Base-by-base conservation (phyloP, 2,888 invertebrate species). In the Augochlorella aurata region DNA sequence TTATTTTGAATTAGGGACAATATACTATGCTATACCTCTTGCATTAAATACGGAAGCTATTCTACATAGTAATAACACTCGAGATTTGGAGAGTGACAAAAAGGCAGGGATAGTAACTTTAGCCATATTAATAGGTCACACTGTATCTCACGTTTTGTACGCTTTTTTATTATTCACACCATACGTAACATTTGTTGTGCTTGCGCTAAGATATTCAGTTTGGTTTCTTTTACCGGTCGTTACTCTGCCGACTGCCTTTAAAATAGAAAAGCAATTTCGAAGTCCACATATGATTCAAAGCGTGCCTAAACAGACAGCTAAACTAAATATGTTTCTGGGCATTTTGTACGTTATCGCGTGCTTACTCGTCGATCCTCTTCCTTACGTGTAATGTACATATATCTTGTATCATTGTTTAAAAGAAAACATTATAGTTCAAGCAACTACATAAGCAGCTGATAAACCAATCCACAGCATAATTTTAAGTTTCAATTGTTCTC, bases 11-110 rank as follows among this genome's bases (percentile, higher is more conserved):
- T 97, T 97, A 96, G 96, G 97, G 67, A 97, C 98, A 1, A 97
- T 99, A 89, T 97, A 98, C 90, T 99, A 98, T 94, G 98, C 98
- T 44, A 96, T 99, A 90, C 99, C 99, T 9, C 94, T 99, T 83
- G 98, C 99, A 14, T 94, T 99, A 38, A 98, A 98, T 91, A 98
- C 98, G 1, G 99, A 98, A 93, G 98, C 98, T 71, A 98, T 99
- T 91, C 94, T 99, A 78, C 99, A 99, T 93, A 97, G 98, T 91
- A 99, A 99, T 93, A 99, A 99, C 93, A 98, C 98, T 0, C 95
- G 98, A 87, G 98, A 99, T 94, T 95, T 97, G 87, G 98, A 98
- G 91, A 96, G 96, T 80, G 99, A 99, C 92, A 95, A 96, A 83
- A 96, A 96, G 92, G 98, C 97, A 69, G 98, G 98, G 84, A 98